Conservation (phyloP, 2,888 invertebrate species). For the Callyntrura guangdongensis region DNA sequence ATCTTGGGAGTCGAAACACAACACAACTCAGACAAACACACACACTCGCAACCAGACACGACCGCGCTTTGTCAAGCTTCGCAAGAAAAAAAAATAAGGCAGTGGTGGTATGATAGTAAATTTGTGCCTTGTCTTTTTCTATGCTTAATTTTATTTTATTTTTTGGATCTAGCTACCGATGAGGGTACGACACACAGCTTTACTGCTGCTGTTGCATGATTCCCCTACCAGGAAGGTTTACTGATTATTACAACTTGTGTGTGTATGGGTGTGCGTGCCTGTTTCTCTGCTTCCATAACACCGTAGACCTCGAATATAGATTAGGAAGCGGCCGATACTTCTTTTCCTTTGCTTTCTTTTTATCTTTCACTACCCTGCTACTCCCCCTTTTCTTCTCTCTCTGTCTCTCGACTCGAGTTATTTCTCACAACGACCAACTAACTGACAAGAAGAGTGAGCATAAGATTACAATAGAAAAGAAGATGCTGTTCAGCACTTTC, state of each 20-base stretch:
- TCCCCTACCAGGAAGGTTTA: too few relatives aligned
- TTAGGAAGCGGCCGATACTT: conserved; percentile 51
- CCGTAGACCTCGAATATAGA: conserved; percentile 63
- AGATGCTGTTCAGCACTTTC: conserved; percentile 73
- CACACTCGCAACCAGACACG: too few relatives aligned
- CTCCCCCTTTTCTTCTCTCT: conserved; percentile 32
- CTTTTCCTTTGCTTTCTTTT: conserved; percentile 13
- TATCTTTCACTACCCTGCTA: too few relatives aligned
- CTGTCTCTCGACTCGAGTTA: conserved; percentile 23
- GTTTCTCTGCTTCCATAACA: conserved; percentile 62
- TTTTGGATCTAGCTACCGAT: neutral
- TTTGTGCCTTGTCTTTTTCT: too few relatives aligned
- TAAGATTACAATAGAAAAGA: conserved; percentile 61
- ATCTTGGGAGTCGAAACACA: conserved; percentile 7
- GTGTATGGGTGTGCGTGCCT: too few relatives aligned
- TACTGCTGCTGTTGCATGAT: too few relatives aligned
- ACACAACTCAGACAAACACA: too few relatives aligned
- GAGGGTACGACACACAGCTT: too few relatives aligned
- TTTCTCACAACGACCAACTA: conserved; percentile 54
- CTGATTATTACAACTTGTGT: conserved; percentile 71
- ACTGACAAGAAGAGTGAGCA: conserved; percentile 55
- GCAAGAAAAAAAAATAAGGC: too few relatives aligned
- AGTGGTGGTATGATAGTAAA: too few relatives aligned
- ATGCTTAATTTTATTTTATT: conserved; percentile 67
- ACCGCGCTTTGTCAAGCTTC: too few relatives aligned